Evolutionary conservation across 30 jellyfish, hydroid and myxozoan species (phyloP).

Genomic region (Aurelia aurita complex sp. Pacific): DNA sequence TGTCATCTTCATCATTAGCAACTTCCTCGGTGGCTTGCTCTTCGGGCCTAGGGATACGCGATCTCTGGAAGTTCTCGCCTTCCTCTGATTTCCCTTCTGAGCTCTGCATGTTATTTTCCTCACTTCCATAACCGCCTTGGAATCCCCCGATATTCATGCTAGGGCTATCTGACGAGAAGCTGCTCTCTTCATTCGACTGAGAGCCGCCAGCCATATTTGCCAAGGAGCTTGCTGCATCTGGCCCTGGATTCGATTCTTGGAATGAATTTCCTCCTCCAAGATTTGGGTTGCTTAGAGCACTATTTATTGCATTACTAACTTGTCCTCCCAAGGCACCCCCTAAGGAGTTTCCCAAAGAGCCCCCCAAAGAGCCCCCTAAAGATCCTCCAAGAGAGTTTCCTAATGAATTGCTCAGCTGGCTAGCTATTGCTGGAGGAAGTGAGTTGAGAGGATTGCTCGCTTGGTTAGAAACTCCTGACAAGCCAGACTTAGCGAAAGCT

Average conservation of each 20-base stretch:
- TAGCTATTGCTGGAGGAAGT: slow-evolving; percentile 30
- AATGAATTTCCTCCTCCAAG: slow-evolving; percentile 40
- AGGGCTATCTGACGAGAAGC: slow-evolving; percentile 88
- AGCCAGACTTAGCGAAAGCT: slow-evolving; percentile 92
- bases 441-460: slow-evolving; percentile 13
- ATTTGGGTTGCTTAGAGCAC: slow-evolving; percentile 32
- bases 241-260: slow-evolving; percentile 49
- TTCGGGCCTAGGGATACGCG: slow-evolving; percentile 77
- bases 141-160: slow-evolving; percentile 96
- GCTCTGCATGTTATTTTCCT: slow-evolving; percentile 54
- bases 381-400: slow-evolving; percentile 41
- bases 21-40: slow-evolving; percentile 55
- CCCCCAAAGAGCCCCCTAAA: slow-evolving; percentile 52
- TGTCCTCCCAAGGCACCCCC: slow-evolving; percentile 40
- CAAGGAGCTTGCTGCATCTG: slow-evolving; percentile 50
- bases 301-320: slow-evolving; percentile 22
- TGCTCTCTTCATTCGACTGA: slow-evolving; percentile 66
- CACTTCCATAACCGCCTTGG: slow-evolving; percentile 76
- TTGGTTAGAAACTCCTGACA: slow-evolving; percentile 64
- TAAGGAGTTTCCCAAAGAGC: slow-evolving; percentile 28
- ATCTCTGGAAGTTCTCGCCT: slow-evolving; percentile 75
- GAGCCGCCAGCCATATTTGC: slow-evolving; percentile 46
- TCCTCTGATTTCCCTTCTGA: slow-evolving; percentile 71
- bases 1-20: slow-evolving; percentile 23
- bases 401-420: slow-evolving; percentile 40